phyloP scores from a whole-genome alignment of 2,113 vertebrate genomes.

The Tamias sibiricus region DNA sequence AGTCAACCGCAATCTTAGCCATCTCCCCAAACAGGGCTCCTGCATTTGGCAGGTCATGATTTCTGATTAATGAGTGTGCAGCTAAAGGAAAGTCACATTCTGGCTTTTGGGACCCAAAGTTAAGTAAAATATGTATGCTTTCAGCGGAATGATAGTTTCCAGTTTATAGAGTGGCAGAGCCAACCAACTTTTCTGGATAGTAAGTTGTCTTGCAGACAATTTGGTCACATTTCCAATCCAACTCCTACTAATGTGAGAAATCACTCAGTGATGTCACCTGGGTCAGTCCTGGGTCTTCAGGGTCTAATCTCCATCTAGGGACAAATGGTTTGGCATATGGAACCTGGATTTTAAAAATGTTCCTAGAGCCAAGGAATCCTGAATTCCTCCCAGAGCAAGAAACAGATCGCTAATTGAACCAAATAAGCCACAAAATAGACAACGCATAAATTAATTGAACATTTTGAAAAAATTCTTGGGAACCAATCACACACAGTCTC shows the following conservation, averaged over 20 bases:
- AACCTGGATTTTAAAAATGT: not conserved
- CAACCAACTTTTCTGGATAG: not conserved
- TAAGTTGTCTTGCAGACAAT: not conserved
- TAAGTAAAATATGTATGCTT: slow-evolving; percentile 3
- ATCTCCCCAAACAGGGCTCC: too few species aligned
- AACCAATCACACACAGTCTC: not conserved
- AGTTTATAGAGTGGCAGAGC: not conserved
- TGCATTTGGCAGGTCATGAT: not conserved
- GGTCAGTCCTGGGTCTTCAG: not conserved
- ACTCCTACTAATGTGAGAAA: slow-evolving; percentile 4
- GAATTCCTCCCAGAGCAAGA: not conserved
- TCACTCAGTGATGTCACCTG: not conserved
- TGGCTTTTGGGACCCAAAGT: not conserved
- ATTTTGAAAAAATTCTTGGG: not conserved
- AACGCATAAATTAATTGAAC: not conserved
- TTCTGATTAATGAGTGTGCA: not conserved
- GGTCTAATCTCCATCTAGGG: not conserved
- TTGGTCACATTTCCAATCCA: not conserved
- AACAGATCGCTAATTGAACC: not conserved
- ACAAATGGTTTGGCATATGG: not conserved
- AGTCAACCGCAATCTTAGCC: too few species aligned
- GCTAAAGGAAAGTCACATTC: not conserved
- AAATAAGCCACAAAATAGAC: not conserved
- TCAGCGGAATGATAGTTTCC: not conserved
- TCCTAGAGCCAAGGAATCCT: not conserved